Evolutionary conservation across 1,140 invertebrate genomes (phyloP), one percentile per base, ranked within the genome.

Genomic region (Trachymyrmex cornetzi): DNA sequence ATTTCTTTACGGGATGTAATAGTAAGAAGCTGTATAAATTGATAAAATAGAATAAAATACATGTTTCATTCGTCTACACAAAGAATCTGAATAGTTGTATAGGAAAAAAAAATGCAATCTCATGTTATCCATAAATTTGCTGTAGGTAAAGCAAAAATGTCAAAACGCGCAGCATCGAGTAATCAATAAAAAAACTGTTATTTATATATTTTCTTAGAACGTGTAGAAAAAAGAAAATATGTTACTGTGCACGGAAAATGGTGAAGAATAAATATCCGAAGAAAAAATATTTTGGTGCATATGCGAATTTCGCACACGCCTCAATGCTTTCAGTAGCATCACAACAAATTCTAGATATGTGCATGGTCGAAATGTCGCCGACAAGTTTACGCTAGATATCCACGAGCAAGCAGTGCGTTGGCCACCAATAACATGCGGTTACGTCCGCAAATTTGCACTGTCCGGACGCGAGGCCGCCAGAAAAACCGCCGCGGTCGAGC

Each of bases 401-500:
- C 66, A 9, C 22, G 53, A 19, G 24, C 7, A 44, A 72, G 53
- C 48, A 48, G 19, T 34, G n/a, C 69, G 55, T 55, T 63, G 19
- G 55, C 19, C 27, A 84, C 80, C 80, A 59, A 84, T 75, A 84
- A 84, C 80, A 84, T 63, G 80, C 38, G 80, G 80, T 84, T 63
- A 63, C 27, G 69, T 84, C 30, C 55, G 80, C 80, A 84, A 84
- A 84, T 84, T 84, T 84, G 80, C 69, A 50, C 69, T 84, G 69
- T 84, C 80, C 80, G 69, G n/a, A 75, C 14, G 55, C 55, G 69
- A 75, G 27, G 75, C 80, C 80, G 55, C 69, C 38, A 67, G 80
- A 84, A 84, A 84, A 84, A 84, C 69, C 80, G 69, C 55, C 38
- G 80, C 80, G 80, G 80, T 84, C n/a, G n/a, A 34, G 38, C 38